Conservation (phyloP, 1,140 invertebrate genomes). For the Hypsibius dujardini region DNA sequence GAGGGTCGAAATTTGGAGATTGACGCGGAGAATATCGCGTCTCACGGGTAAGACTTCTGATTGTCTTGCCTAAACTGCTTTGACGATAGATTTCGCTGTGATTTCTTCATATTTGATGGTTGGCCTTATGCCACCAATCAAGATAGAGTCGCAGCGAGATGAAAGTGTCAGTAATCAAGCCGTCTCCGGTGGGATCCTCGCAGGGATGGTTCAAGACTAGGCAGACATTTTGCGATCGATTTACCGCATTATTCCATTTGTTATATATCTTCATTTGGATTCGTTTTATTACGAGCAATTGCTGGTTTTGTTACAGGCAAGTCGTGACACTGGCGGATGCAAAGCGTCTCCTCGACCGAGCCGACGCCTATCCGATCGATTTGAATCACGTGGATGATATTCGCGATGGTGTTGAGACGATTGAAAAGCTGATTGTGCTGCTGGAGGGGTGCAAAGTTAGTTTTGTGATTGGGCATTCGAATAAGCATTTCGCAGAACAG, state of each 20-base stretch:
- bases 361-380: constrained; percentile 5
- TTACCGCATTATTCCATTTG: too few species aligned
- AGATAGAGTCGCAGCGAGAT: too few species aligned
- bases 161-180: too few species aligned
- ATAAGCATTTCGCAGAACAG: too few species aligned
- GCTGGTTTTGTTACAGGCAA: not conserved
- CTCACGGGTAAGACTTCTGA: not conserved
- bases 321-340: not conserved
- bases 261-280: too few species aligned
- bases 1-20: constrained; percentile 12
- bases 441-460: not conserved
- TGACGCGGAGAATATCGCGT: not conserved
- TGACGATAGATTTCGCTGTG: too few species aligned
- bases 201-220: too few species aligned
- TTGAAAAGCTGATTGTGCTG: not conserved
- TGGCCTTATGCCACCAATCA: too few species aligned
- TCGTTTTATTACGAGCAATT: too few species aligned
- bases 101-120: too few species aligned
- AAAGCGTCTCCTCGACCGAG: constrained; percentile 1
- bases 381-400: constrained; percentile 1
- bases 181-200: too few species aligned
- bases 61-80: not conserved
- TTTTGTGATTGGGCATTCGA: not conserved
- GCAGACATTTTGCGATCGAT: too few species aligned
- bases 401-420: constrained; percentile 7